Conservation (phyloP, 2,888 invertebrate genomes). For the Perizoma flavofasciatum region DNA sequence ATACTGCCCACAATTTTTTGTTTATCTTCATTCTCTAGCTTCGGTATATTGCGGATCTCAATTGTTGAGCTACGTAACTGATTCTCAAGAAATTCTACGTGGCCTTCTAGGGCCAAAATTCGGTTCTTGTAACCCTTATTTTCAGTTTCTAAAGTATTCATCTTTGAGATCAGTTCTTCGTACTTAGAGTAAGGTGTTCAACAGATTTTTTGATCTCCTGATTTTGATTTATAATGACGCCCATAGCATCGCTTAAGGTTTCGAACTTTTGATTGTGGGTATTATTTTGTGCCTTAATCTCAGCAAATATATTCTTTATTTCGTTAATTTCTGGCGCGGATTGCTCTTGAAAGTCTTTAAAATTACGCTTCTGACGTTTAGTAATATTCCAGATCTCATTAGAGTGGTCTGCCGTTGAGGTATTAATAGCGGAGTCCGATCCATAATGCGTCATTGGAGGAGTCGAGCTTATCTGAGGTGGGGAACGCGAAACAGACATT, state of each 20-base stretch:
- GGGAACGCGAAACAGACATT: slow-evolving; percentile 4
- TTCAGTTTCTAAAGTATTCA: slow-evolving; percentile 21
- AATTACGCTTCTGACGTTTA: slow-evolving; percentile 9
- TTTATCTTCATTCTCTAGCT: slow-evolving; percentile 22
- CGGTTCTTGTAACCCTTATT: slow-evolving; percentile 14
- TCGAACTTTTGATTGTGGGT: slow-evolving; percentile 10
- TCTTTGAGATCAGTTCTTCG: slow-evolving; percentile 19
- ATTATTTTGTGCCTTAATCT: slow-evolving; percentile 4
- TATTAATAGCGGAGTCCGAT: slow-evolving; percentile 6
- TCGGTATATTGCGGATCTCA: slow-evolving; percentile 25
- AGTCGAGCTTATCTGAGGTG: not conserved
- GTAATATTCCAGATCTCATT: not conserved
- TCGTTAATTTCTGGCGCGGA: not conserved
- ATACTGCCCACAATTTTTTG: slow-evolving; percentile 11
- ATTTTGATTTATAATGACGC: slow-evolving; percentile 18
- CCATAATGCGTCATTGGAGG: slow-evolving; percentile 3
- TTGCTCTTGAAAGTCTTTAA: not conserved
- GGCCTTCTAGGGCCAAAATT: slow-evolving; percentile 9
- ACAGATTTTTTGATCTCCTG: slow-evolving; percentile 23
- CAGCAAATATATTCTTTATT: slow-evolving; percentile 6
- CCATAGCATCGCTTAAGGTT: slow-evolving; percentile 1
- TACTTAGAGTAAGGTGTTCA: slow-evolving; percentile 17
- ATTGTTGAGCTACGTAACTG: slow-evolving; percentile 7
- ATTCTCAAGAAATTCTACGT: slow-evolving; percentile 17
- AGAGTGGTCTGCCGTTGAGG: not conserved